A percentile compares a stretch with the other conserved stretches of the same genome.
Evolutionary conservation across 2,888 invertebrate species (phyloP).

Genomic region (Hanleya hanleyi): DNA sequence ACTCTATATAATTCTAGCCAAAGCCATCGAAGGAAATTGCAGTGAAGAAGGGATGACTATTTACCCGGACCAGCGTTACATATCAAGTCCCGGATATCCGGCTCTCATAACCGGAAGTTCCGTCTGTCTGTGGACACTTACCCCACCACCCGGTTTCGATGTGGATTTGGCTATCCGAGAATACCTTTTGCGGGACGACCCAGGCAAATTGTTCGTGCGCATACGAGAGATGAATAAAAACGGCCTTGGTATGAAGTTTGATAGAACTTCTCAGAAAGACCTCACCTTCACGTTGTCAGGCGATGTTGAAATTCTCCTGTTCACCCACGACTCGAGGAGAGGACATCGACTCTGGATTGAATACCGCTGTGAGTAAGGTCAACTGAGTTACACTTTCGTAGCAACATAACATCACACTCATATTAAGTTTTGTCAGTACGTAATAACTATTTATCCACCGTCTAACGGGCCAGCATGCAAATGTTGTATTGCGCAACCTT

Average conservation of each 20-base stretch:
- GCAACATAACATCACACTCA: too few species aligned
- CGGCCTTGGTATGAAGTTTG: constrained; percentile 10
- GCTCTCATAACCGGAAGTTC: constrained; percentile 4
- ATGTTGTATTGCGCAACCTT: too few species aligned
- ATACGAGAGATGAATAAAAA: not conserved
- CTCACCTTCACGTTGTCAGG: not conserved
- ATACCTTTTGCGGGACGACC: not conserved
- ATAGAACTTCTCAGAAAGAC: constrained; percentile 1
- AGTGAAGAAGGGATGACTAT: not conserved
- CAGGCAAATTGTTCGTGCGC: not conserved
- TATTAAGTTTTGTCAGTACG: too few species aligned
- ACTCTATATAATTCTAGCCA: not conserved
- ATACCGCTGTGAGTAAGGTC: not conserved
- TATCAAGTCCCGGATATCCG: constrained; percentile 4
- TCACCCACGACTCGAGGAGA: constrained; percentile 1
- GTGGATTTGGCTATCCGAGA: constrained; percentile 5
- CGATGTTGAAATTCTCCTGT: not conserved
- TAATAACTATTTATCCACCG: too few species aligned
- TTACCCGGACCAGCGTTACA: not conserved
- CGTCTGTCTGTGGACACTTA: not conserved
- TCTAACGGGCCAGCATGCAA: too few species aligned
- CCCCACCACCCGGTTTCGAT: not conserved
- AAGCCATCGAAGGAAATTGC: not conserved
- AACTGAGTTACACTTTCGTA: too few species aligned
- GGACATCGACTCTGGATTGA: not conserved